phyloP scores from a whole-genome alignment of 1,140 invertebrate species.

The Brachionus asplanchnoidis region DNA sequence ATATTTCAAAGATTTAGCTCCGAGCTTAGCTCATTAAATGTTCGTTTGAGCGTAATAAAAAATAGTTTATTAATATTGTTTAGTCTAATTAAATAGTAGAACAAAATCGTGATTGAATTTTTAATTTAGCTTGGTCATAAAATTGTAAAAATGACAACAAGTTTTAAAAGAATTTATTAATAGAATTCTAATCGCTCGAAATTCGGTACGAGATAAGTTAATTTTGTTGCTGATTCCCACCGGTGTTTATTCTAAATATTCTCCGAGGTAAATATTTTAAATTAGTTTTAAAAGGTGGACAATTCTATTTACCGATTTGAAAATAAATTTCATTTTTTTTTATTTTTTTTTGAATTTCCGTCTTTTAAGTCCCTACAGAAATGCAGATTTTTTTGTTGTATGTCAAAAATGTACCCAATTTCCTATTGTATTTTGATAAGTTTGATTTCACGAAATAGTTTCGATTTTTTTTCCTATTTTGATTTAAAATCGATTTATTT shows the following conservation, averaged over 20 bases:
- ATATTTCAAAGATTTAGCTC: not conserved
- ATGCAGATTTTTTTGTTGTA: not conserved
- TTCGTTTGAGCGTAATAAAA: conserved; percentile 7
- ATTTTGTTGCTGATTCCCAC: not conserved
- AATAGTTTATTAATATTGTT: conserved; percentile 17
- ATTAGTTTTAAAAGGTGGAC: not conserved
- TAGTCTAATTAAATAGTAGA: not conserved
- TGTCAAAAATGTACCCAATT: conserved; percentile 8
- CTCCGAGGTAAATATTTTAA: conserved; percentile 9
- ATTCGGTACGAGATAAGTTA: not conserved
- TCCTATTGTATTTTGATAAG: not conserved
- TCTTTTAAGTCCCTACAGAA: not conserved
- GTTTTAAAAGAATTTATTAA: not conserved
- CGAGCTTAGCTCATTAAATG: not conserved
- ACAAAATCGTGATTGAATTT: not conserved
- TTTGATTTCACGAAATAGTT: not conserved
- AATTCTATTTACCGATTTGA: conserved; percentile 10
- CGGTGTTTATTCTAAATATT: not conserved
- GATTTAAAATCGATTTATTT: conserved; percentile 2
- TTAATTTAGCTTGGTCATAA: conserved; percentile 7
- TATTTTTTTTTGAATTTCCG: not conserved
- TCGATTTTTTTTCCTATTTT: not conserved
- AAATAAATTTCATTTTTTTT: not conserved
- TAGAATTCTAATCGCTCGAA: not conserved
- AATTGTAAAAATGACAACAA: conserved; percentile 14